A percentile compares a stretch with the other conserved stretches of the same genome.
These are phyloP conservation scores for Melikaiella ostensackeni DNA, from an alignment of 2,888 invertebrate genomes.

Conservation along the genomic window DNA sequence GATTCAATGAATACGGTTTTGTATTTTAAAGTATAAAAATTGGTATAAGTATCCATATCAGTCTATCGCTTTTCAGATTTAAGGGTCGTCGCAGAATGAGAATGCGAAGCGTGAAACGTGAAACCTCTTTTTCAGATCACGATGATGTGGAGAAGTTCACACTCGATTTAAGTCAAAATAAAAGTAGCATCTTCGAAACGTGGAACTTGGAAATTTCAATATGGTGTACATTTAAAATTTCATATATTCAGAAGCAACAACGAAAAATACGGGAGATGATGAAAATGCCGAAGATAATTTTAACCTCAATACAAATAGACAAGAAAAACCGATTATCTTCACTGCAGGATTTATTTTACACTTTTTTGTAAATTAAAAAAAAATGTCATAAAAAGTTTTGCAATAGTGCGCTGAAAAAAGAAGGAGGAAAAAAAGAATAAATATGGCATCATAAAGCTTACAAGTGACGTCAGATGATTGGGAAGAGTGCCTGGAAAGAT, in stretches of 20 bases:
- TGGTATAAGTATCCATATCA: neutral
- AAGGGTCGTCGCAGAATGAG: neutral
- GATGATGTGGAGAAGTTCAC: neutral
- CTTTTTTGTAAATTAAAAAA: neutral
- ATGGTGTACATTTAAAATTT: neutral
- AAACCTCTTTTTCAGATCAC: neutral
- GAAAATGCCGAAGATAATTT: neutral
- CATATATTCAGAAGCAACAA: neutral
- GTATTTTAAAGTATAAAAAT: neutral
- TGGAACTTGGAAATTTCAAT: neutral
- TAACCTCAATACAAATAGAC: neutral
- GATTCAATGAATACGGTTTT: neutral
- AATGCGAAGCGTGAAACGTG: neutral
- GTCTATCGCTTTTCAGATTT: neutral
- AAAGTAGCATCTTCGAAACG: neutral
- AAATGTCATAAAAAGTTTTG: neutral
- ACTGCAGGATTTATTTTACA: neutral
- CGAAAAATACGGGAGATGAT: neutral
- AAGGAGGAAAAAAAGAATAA: neutral
- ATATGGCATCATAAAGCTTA: neutral
- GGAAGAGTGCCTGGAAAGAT: neutral
- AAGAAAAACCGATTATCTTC: neutral
- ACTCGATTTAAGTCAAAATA: neutral
- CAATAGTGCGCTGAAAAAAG: neutral
- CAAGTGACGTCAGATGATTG: neutral